These are phyloP conservation scores for Panulirus ornatus DNA, from an alignment of 1,140 invertebrate genomes.

Conservation along the genomic window DNA sequence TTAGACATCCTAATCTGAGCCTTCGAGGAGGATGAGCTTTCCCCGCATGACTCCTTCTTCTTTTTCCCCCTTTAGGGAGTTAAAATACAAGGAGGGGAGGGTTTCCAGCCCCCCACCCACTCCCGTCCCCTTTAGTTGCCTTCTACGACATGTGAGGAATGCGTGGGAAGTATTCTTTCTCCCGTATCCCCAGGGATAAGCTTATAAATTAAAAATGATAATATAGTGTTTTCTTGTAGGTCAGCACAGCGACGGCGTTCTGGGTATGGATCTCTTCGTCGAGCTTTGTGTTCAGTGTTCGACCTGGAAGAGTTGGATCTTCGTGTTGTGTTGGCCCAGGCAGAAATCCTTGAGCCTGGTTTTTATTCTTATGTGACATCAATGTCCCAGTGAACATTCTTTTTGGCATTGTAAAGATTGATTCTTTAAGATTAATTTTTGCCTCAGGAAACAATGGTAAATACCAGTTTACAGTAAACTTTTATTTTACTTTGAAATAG, in stretches of 20 bases:
- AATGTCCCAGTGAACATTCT: constrained; percentile 39
- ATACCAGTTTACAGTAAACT: neutral
- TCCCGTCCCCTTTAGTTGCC: too few relatives aligned
- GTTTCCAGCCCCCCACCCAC: too few relatives aligned
- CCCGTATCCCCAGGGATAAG: too few relatives aligned
- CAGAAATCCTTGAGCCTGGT: constrained; percentile 63
- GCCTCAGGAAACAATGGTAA: neutral
- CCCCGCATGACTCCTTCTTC: too few relatives aligned
- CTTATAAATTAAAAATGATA: neutral
- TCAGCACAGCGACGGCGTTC: constrained; percentile 38
- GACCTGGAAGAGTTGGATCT: constrained; percentile 62
- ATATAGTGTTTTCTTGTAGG: constrained; percentile 23
- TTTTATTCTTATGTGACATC: constrained; percentile 62
- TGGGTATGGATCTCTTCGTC: constrained; percentile 51
- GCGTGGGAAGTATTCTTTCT: too few relatives aligned
- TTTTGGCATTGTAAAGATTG: neutral
- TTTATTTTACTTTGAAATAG: neutral
- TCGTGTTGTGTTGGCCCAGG: constrained; percentile 56
- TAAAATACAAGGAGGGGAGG: too few relatives aligned
- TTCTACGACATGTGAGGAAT: too few relatives aligned
- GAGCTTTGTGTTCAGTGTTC: constrained; percentile 63
- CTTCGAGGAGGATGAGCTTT: too few relatives aligned
- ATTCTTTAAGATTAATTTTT: neutral
- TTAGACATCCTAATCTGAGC: too few relatives aligned
- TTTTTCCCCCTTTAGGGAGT: too few relatives aligned